Evolutionary conservation across 2,113 vertebrate genomes (phyloP).

Genomic region (Salvelinus fontinalis): DNA sequence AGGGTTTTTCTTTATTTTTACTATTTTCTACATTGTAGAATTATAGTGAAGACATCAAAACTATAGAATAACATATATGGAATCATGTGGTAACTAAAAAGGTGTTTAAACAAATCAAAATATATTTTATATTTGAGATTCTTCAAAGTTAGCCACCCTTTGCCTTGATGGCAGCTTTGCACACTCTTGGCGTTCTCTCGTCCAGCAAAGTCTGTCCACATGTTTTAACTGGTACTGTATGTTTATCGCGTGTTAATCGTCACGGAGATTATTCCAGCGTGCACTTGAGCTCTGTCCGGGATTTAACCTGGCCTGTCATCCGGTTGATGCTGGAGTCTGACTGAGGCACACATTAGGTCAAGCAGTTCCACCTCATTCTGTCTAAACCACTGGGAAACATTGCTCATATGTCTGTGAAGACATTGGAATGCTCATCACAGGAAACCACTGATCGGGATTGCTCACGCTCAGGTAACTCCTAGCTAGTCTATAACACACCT

Average conservation of each 20-base stretch:
- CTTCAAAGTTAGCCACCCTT: too few species aligned
- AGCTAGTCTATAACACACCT: conserved; percentile 21
- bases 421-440: conserved; percentile 72
- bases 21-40: too few species aligned
- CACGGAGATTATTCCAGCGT: conserved; percentile 56
- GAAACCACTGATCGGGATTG: conserved; percentile 63
- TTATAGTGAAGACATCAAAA: too few species aligned
- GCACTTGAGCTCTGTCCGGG: conserved; percentile 68
- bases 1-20: too few species aligned
- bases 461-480: conserved; percentile 24
- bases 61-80: too few species aligned
- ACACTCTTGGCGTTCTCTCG: too few species aligned
- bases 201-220: too few species aligned
- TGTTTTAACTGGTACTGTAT: too few species aligned
- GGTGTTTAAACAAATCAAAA: too few species aligned
- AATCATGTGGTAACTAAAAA: too few species aligned
- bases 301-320: conserved; percentile 77
- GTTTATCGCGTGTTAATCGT: conserved; percentile 50
- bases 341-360: conserved; percentile 72
- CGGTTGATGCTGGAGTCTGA: conserved; percentile 65
- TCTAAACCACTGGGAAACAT: conserved; percentile 79
- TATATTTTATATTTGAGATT: too few species aligned
- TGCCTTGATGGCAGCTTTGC: too few species aligned
- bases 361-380: conserved; percentile 72
- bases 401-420: conserved; percentile 79